Conservation (phyloP, 2,888 invertebrate genomes). For the Pegoplata infirma region DNA sequence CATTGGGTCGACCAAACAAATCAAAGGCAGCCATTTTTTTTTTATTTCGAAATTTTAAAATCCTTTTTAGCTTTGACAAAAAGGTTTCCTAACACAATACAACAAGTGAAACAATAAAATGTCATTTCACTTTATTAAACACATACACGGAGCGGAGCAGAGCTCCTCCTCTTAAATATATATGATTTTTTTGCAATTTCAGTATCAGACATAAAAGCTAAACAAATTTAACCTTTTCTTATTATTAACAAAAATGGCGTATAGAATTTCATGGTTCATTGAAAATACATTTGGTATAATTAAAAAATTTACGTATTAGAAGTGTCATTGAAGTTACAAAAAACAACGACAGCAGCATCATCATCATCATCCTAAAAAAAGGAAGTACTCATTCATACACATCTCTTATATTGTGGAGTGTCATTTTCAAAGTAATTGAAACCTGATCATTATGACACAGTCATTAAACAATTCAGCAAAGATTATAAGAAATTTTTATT, state of each 20-base stretch:
- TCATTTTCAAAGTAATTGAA: slow-evolving; percentile 71
- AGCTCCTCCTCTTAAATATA: slow-evolving; percentile 45
- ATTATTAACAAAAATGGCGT: slow-evolving; percentile 54
- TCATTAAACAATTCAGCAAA: slow-evolving; percentile 64
- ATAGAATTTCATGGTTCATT: slow-evolving; percentile 55
- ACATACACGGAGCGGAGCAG: not conserved
- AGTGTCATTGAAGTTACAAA: slow-evolving; percentile 52
- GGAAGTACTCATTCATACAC: slow-evolving; percentile 50
- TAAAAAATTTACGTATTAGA: slow-evolving; percentile 55
- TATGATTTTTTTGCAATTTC: not conserved
- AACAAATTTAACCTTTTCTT: slow-evolving; percentile 51
- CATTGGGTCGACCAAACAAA: not conserved
- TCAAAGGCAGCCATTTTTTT: slow-evolving; percentile 57
- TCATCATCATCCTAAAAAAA: too few relatives aligned
- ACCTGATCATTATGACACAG: slow-evolving; percentile 73
- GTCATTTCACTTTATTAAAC: slow-evolving; percentile 64
- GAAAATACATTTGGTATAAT: slow-evolving; percentile 55
- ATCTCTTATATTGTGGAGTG: slow-evolving; percentile 35
- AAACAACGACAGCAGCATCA: not conserved
- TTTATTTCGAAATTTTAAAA: slow-evolving; percentile 13
- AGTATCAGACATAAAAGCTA: slow-evolving; percentile 54
- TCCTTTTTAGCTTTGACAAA: slow-evolving; percentile 12
- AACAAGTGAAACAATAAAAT: slow-evolving; percentile 72
- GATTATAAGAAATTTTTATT: not conserved
- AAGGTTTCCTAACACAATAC: slow-evolving; percentile 63